These are phyloP conservation scores for Colletes gigas DNA, from an alignment of 1,140 invertebrate species.

Conservation along the genomic window DNA sequence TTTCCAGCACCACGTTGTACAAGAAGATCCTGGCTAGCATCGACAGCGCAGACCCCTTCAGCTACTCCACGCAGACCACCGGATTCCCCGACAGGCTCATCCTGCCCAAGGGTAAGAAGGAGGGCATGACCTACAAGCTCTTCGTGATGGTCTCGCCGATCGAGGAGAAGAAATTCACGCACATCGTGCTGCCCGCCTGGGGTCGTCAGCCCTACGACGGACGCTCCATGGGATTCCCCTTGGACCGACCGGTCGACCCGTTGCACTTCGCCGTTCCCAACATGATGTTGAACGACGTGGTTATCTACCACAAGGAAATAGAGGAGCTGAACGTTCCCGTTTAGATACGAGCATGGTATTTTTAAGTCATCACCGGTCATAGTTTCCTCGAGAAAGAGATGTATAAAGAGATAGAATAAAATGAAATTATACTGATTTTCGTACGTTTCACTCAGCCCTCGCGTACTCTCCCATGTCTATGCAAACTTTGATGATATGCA, in stretches of 20 bases:
- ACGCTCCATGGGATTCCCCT: conserved; percentile 79
- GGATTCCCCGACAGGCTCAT: conserved; percentile 84
- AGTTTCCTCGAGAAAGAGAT: background rate
- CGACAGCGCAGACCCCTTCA: conserved; percentile 71
- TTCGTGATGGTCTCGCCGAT: conserved; percentile 83
- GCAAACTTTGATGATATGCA: no score
- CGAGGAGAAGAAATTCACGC: conserved; percentile 62
- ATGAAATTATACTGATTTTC: background rate
- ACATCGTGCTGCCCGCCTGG: conserved; percentile 60
- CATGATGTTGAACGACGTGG: conserved; percentile 83
- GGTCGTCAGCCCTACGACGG: conserved; percentile 63
- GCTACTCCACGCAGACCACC: conserved; percentile 75
- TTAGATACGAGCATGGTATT: conserved; percentile 37
- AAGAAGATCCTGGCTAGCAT: conserved; percentile 77
- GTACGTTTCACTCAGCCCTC: background rate
- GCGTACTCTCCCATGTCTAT: no score
- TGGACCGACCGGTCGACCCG: conserved; percentile 82
- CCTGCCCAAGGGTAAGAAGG: conserved; percentile 83
- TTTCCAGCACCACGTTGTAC: conserved; percentile 68
- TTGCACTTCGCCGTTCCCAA: conserved; percentile 81
- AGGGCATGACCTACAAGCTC: conserved; percentile 84
- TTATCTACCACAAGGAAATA: conserved; percentile 82
- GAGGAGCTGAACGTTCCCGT: conserved; percentile 67
- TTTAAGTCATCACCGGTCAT: conserved; percentile 4
- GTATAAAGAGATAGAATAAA: conserved; percentile 28